Percentiles rank a stretch among this genome's conserved stretches.
Conservation (phyloP, 2,888 invertebrate genomes). For the Cataglyphis livida region DNA sequence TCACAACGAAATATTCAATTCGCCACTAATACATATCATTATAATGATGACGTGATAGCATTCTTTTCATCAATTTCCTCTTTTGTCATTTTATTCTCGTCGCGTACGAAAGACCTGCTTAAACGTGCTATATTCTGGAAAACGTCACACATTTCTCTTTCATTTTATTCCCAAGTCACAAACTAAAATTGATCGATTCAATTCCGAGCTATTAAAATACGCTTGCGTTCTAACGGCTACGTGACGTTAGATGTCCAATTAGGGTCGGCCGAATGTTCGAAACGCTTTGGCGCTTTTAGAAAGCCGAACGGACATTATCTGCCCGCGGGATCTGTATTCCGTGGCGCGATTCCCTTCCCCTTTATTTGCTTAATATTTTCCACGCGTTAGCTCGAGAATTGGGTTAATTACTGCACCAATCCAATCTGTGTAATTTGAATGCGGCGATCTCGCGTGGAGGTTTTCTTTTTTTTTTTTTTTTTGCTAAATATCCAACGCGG, state of each 20-base stretch:
- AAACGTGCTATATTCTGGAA: not conserved
- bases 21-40: not conserved
- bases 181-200: not conserved
- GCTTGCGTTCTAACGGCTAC: not conserved
- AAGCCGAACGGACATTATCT: slow-evolving; percentile 17
- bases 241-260: slow-evolving; percentile 34
- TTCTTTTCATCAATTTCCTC: not conserved
- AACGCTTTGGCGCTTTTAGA: slow-evolving; percentile 30
- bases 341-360: slow-evolving; percentile 3
- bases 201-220: slow-evolving; percentile 28
- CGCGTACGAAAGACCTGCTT: not conserved
- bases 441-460: not conserved
- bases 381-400: slow-evolving; percentile 49
- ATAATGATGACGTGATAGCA: not conserved
- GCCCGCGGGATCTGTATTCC: slow-evolving; percentile 27
- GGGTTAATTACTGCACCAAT: slow-evolving; percentile 63
- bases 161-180: not conserved
- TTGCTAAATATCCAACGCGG: slow-evolving; percentile 8
- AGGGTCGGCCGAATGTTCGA: slow-evolving; percentile 12
- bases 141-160: not conserved
- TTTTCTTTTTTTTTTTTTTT: slow-evolving; percentile 24
- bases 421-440: slow-evolving; percentile 39
- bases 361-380: slow-evolving; percentile 37
- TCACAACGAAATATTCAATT: not conserved
- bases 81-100: not conserved